Conservation (phyloP, 1,140 invertebrate genomes). For the Drosophila sechellia region DNA sequence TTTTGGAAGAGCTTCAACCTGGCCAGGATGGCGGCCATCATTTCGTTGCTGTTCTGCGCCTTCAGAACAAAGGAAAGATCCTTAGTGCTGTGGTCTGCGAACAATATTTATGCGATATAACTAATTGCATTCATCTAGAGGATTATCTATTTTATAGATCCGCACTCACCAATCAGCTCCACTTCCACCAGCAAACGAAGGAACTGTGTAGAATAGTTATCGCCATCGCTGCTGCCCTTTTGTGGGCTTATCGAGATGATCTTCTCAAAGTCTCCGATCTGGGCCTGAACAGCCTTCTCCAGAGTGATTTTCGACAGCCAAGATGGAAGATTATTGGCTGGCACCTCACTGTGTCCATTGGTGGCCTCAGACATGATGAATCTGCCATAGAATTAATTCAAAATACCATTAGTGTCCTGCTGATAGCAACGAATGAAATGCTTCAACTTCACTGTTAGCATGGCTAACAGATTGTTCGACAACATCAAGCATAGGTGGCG, state of each 20-base stretch:
- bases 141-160: neutral
- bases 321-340: slow-evolving; percentile 37
- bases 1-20: slow-evolving; percentile 69
- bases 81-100: slow-evolving; percentile 56
- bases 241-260: slow-evolving; percentile 41
- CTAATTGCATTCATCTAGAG: neutral
- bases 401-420: neutral
- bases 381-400: slow-evolving; percentile 14
- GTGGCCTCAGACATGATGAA: slow-evolving; percentile 53
- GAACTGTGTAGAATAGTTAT: slow-evolving; percentile 67
- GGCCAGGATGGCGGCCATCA: slow-evolving; percentile 60
- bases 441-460: neutral
- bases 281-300: slow-evolving; percentile 55
- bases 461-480: slow-evolving; percentile 11
- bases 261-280: slow-evolving; percentile 57
- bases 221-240: slow-evolving; percentile 38
- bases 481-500: slow-evolving; percentile 46
- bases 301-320: slow-evolving; percentile 69
- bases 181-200: slow-evolving; percentile 64
- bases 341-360: slow-evolving; percentile 41
- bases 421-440: slow-evolving; percentile 7
- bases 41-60: slow-evolving; percentile 58
- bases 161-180: slow-evolving; percentile 54
- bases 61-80: slow-evolving; percentile 68
- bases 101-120: neutral